Evolutionary conservation across 1,140 invertebrate genomes (phyloP).

Genomic region (Polyergus mexicanus): DNA sequence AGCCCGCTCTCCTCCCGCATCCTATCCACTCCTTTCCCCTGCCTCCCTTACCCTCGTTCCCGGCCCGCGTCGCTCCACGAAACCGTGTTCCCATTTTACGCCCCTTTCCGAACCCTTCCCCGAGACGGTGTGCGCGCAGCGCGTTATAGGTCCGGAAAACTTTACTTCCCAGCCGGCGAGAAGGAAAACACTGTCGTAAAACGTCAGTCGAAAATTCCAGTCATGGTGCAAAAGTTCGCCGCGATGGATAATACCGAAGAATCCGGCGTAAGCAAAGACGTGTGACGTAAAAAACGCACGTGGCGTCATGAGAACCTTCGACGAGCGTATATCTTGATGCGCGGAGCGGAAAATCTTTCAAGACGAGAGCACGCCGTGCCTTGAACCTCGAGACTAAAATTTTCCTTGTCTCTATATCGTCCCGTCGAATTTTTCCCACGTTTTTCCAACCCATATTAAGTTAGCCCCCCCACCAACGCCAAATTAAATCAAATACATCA

Average conservation of each 20-base stretch:
- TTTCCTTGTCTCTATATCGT: slow-evolving; percentile 19
- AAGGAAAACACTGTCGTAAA: slow-evolving; percentile 70
- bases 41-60: neutral
- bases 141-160: slow-evolving; percentile 55
- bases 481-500: no score
- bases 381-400: slow-evolving; percentile 12
- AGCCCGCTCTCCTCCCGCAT: slow-evolving; percentile 49
- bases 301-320: slow-evolving; percentile 6
- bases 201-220: slow-evolving; percentile 66
- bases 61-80: slow-evolving; percentile 38
- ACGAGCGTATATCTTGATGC: neutral
- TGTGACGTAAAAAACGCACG: slow-evolving; percentile 34
- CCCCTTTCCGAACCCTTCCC: slow-evolving; percentile 42
- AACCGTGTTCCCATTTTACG: slow-evolving; percentile 56
- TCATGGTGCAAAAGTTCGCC: neutral
- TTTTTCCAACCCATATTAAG: neutral
- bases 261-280: slow-evolving; percentile 19
- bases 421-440: slow-evolving; percentile 10
- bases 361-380: neutral
- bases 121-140: slow-evolving; percentile 47
- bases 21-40: slow-evolving; percentile 31
- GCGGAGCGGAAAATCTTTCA: neutral
- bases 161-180: slow-evolving; percentile 59
- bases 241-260: slow-evolving; percentile 14
- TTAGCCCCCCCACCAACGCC: no score